A percentile compares a stretch with the other conserved stretches of the same genome.
phyloP scores from a whole-genome alignment of 1,140 invertebrate genomes.

The Trissolcus basalis region DNA sequence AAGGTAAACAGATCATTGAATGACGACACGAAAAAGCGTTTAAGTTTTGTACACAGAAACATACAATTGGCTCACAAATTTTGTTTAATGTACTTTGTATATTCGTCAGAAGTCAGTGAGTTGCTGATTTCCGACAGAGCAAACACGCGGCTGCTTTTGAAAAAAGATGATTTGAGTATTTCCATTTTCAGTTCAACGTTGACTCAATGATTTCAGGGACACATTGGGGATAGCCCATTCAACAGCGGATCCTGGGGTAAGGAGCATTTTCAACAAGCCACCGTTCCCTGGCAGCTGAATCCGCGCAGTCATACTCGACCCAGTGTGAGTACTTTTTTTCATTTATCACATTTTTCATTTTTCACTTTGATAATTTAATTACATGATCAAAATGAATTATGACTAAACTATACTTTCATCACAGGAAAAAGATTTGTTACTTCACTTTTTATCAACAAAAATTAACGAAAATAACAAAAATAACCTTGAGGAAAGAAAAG shows the following conservation, averaged over 20 bases:
- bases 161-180: constrained; percentile 53
- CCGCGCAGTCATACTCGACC: constrained; percentile 71
- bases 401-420: too few species aligned
- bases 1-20: constrained; percentile 32
- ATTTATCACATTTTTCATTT: constrained; percentile 11
- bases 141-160: constrained; percentile 37
- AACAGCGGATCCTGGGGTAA: constrained; percentile 75
- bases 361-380: not conserved
- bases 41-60: constrained; percentile 43
- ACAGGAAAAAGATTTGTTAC: too few species aligned
- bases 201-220: constrained; percentile 68
- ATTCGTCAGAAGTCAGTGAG: constrained; percentile 14
- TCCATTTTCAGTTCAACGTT: constrained; percentile 45
- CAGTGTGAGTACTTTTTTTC: constrained; percentile 66
- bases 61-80: constrained; percentile 3
- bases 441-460: too few species aligned
- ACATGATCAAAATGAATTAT: too few species aligned
- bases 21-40: constrained; percentile 56
- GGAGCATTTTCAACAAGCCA: constrained; percentile 73
- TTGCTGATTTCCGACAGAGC: constrained; percentile 21
- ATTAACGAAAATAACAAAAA: too few species aligned
- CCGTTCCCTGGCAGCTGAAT: constrained; percentile 74
- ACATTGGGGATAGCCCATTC: constrained; percentile 75
- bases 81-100: constrained; percentile 1
- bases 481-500: too few species aligned